Evolutionary conservation across 2,888 invertebrate species (phyloP), one percentile per base, ranked within the genome.

Genomic region (Adineta ricciae): DNA sequence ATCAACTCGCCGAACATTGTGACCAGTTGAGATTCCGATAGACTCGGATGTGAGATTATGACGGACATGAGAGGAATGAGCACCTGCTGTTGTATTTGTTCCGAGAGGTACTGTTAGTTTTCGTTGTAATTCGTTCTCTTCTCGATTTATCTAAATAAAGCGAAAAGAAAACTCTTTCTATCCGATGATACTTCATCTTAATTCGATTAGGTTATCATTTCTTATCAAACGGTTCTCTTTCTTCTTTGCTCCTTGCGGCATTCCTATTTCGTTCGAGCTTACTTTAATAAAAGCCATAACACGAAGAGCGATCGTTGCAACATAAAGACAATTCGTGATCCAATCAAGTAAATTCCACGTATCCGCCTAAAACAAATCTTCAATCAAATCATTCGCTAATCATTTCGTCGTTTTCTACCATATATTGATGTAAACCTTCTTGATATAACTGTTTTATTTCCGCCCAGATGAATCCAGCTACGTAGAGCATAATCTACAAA

Each of bases 301-400:
- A 87, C 98, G 93, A 85, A 99, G 92, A 4, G 97, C 96, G 85
- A 97, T 95, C 0, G 98, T 98, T 84, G 97, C 96, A 87, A 98
- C 96, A 91, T 99, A 99, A 64, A 98, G 92, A 14, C 97, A 96
- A 92, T 98, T 98, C 86, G 98, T 98, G 87, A 97, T 95, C 91
- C 98, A 98, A 92, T 98, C 98, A 88, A 98, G 95, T 86, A 98
- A 96, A 91, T 99, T 98, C 98, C 98, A 98, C 96, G 98, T 97
- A 78, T 78, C 78, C 1, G 78, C 78, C 64, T 64, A 64, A 50
- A 50, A 32, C 21, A 83, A n/a, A 50, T 27, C 38, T 19, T 27
- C 16, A 21, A 19, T 16, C 32, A 0, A 19, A 50, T 50, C 3
- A 50, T 50, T 46, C 46, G 46, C 5, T 19, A 50, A 50, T 50